Base-by-base conservation (phyloP, 2,797 vertebrate species). In the Sebastes melanostomus region DNA sequence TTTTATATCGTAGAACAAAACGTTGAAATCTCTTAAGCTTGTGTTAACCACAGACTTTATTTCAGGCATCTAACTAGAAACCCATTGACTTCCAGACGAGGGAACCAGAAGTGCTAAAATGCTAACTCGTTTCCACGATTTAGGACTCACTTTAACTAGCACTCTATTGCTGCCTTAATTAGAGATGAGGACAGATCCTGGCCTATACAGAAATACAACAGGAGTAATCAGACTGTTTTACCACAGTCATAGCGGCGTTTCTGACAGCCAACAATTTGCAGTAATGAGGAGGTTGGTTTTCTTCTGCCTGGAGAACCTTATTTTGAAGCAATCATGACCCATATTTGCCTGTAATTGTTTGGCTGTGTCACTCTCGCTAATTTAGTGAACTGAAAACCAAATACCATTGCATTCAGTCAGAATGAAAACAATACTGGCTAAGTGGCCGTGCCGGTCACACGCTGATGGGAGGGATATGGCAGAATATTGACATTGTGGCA, bases 201-300 rank as follows among this genome's bases (percentile, higher is more conserved):
- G 18, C 6, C 18, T 24, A 13, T 18, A 13, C 36, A 50, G 11
- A 70, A 76, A 81, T 24, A 42, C 34, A 85, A 55, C 20, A 62
- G 42, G 30, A 25, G 12, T 72, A 55, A 77, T 80, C 71, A 66
- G 59, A 30, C 24, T 30, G 24, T 65, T 65, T 81, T 13, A 38
- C 38, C 12, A 76, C 58, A 72, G 14, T 76, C 54, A 38, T 16
- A 60, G 20, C 62, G 30, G 52, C 38, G 71, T 71, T 62, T 50
- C 62, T 70, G 52, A 77, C 55, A 85, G 56, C 4, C 65, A 71
- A n/a, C 25, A 72, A 58, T 84, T 66, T 77, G 32, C 56, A 22
- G 29, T 83, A 73, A 87, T 76, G 66, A 77, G 56, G 56, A 75
- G 68, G 46, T 50, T 80, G 62, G 16, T 75, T 80, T 78, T 85